Base-by-base conservation (phyloP, 1,140 invertebrate species). In the Zophobas morio region DNA sequence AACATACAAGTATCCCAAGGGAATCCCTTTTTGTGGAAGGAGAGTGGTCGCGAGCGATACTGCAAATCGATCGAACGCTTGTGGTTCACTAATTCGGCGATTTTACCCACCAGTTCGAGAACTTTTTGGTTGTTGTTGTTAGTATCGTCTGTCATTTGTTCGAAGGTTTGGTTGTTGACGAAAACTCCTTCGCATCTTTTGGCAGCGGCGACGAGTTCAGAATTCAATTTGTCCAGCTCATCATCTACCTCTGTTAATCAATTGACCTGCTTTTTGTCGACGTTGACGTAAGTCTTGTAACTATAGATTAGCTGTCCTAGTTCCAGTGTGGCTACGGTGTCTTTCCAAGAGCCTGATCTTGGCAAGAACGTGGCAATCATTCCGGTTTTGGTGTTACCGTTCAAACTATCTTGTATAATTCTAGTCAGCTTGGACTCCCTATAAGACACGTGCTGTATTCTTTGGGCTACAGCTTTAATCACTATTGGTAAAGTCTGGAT, bases 351-450 rank as follows among this genome's bases (percentile, higher is more conserved):
- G 76, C 92, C 90, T 70, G 92, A 91, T 0, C 96, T 93, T 0
- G 96, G 96, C 0, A 96, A 98, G 32, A 99, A 91, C 0, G 97
- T 99, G 0, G 96, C 97, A 42, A 80, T 73, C 32, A 82, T 79
- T 33, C 82, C 99, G 97, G 77, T 99, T 97, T 0, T 96, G 96
- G 0, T 97, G 98, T 88, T 98, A 98, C 97, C 97, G n/a, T 97
- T 97, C 0, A 99, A 88, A 20, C 96, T 98, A 84, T 99, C 98
- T 89, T 99, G 96, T 0, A 99, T 87, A 70, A 98, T 89, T 63
- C 96, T 89, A 0, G 96, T 98, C 53, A 98, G 88, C 88, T 98
- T 98, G 1, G 96, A 97, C 86, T 98, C 96, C 35, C 72, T 53
- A 34, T 74, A 74, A 36, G 72, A 54, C 8, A 74, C 36, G 20